These are phyloP conservation scores for Zaprionus gabonicus DNA, from an alignment of 1,140 invertebrate genomes.

Conservation along the genomic window DNA sequence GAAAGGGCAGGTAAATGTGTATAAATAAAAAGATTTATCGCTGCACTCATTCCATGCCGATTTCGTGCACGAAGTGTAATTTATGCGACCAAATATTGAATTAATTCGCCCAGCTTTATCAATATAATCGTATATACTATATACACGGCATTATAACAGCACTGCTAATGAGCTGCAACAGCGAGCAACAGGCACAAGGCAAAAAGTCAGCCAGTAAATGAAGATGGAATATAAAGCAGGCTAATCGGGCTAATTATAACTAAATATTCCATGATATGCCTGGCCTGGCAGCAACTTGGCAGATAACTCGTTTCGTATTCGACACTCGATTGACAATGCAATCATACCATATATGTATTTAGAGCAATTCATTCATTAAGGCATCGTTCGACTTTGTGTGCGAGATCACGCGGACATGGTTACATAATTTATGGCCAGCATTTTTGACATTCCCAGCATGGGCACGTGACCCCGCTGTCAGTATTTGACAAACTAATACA, in stretches of 20 bases:
- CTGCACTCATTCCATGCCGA: constrained; percentile 34
- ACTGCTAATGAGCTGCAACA: constrained; percentile 51
- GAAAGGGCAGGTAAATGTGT: constrained; percentile 42
- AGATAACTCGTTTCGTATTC: not conserved
- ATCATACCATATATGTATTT: not conserved
- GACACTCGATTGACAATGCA: not conserved
- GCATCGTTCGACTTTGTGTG: not conserved
- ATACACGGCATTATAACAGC: not conserved
- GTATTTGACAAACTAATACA: constrained; percentile 22
- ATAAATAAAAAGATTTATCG: constrained; percentile 75
- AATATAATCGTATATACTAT: constrained; percentile 41
- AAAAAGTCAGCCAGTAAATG: constrained; percentile 55
- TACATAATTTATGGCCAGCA: constrained; percentile 11
- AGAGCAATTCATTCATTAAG: not conserved
- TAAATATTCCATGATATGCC: not conserved
- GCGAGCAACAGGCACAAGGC: constrained; percentile 13
- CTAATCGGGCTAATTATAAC: constrained; percentile 1
- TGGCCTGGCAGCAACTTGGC: not conserved
- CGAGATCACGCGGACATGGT: constrained; percentile 32
- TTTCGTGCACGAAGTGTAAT: constrained; percentile 49
- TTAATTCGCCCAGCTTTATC: constrained; percentile 71
- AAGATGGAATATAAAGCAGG: not conserved
- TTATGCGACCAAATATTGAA: constrained; percentile 71
- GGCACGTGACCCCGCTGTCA: constrained; percentile 5
- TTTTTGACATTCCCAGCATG: not conserved